Base-by-base conservation (phyloP, 2,888 invertebrate species). In the Rotaria magnacalcarata region DNA sequence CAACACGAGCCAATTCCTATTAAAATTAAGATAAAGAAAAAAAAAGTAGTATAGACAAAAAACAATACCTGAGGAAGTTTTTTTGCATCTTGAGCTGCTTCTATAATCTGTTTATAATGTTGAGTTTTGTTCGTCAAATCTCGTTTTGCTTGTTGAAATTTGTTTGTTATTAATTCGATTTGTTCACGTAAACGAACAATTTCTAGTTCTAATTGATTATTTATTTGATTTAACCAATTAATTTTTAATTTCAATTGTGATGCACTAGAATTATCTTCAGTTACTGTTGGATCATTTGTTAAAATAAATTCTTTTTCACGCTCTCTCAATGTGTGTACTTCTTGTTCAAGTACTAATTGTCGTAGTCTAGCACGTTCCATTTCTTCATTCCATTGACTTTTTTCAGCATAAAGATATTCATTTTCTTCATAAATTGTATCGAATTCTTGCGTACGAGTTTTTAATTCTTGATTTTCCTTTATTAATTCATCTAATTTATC, bases 381-480 rank as follows among this genome's bases (percentile, higher is more conserved):
- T n/a, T 80, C 80, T 47, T 80, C 80, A 24, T 24, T 47, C 47
- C 43, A 80, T 80, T 80, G 43, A 24, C 8, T 43, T 16, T 80
- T 80, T 80, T 80, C 47, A 24, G 43, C 43, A 47, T 80, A 80
- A 10, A 80, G 47, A 80, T 47, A 80, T n/a, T 47, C 47, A 80
- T 80, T 80, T 80, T 80, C 80, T 80, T 80, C 80, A n/a, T 80
- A 43, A 24, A 80, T 47, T 43, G 80, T 80, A 47, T 80, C 80
- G 47, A 21, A 19, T n/a, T 80, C 80, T 43, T 80, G 80, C 47
- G 41, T 14, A 47, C 80, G 80, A 47, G 7, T n/a, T 80, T 47
- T 43, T 43, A 80, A 43, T 80, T 11, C 19, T 80, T 80, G 80
- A 80, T 80, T 80, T 80, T 80, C 80, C 11, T 19, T 21, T n/a